phyloP scores from a whole-genome alignment of 2,113 vertebrate species.

The Microtus ochrogaster region DNA sequence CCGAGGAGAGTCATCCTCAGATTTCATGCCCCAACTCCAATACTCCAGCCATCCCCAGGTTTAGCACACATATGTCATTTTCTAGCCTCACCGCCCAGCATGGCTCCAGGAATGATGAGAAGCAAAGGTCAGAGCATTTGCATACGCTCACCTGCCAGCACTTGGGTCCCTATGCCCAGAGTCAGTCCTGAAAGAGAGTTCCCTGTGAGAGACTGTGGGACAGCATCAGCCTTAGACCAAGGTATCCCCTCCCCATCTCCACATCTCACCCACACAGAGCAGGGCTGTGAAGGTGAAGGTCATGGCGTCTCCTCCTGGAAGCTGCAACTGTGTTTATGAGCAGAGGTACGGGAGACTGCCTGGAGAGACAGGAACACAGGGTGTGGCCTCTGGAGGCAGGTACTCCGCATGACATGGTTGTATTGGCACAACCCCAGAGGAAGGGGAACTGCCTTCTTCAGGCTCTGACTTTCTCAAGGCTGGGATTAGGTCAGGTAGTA shows the following conservation, averaged over 20 bases:
- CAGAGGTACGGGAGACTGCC: not conserved
- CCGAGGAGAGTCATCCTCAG: not conserved
- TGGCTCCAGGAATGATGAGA: fast-evolving
- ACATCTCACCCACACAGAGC: not conserved
- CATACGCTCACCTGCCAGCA: not conserved
- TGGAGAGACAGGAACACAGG: no score
- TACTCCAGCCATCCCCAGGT: fast-evolving
- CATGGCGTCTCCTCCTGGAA: not conserved
- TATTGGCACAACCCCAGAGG: not conserved
- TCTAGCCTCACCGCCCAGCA: fast-evolving
- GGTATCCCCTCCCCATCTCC: not conserved
- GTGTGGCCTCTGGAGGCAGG: not conserved
- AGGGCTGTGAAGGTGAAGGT: not conserved
- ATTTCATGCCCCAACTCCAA: fast-evolving
- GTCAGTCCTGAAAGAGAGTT: not conserved
- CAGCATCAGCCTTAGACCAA: not conserved
- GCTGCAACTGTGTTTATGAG: not conserved
- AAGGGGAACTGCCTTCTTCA: not conserved
- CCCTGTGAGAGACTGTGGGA: not conserved
- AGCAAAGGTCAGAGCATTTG: fast-evolving
- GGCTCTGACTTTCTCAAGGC: not conserved
- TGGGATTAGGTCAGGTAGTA: not conserved
- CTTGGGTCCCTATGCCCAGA: not conserved
- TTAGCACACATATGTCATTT: not conserved
- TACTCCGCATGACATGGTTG: not conserved